Evolutionary conservation across 1,140 invertebrate genomes (phyloP).

Genomic region (Drosophila busckii): DNA sequence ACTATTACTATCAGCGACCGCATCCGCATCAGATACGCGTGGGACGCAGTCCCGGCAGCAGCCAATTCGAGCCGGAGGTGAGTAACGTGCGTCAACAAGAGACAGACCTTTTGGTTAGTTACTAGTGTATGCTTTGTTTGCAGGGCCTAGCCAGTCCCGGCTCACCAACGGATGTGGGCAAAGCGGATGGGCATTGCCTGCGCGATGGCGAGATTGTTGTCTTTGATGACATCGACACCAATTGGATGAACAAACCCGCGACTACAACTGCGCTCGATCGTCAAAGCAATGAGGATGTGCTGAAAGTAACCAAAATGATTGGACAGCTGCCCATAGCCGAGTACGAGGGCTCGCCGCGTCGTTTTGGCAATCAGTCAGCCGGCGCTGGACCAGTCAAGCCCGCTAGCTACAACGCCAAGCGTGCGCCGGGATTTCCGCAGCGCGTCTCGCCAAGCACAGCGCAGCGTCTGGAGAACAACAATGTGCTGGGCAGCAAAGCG

Average conservation of each 20-base stretch:
- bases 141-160: constrained; percentile 67
- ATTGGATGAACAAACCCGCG: constrained; percentile 80
- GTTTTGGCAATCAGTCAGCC: constrained; percentile 83
- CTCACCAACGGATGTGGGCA: constrained; percentile 73
- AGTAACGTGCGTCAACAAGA: not conserved
- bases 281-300: constrained; percentile 79
- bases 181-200: constrained; percentile 61
- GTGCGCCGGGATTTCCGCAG: constrained; percentile 85
- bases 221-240: constrained; percentile 89
- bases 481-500: constrained; percentile 27
- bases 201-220: constrained; percentile 84
- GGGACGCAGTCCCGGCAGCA: constrained; percentile 70
- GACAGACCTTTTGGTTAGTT: not conserved
- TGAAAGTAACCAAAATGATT: constrained; percentile 88
- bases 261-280: constrained; percentile 6
- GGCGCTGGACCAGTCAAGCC: not conserved
- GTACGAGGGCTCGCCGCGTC: constrained; percentile 93
- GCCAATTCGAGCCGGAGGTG: constrained; percentile 68
- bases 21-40: constrained; percentile 72
- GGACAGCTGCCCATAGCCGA: constrained; percentile 84
- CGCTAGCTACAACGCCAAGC: constrained; percentile 79
- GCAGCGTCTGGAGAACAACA: constrained; percentile 19
- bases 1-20: constrained; percentile 58
- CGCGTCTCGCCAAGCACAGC: constrained; percentile 67
- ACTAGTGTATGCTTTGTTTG: not conserved